Conservation (phyloP, 1,140 invertebrate species). For the Phymastichus coffea region DNA sequence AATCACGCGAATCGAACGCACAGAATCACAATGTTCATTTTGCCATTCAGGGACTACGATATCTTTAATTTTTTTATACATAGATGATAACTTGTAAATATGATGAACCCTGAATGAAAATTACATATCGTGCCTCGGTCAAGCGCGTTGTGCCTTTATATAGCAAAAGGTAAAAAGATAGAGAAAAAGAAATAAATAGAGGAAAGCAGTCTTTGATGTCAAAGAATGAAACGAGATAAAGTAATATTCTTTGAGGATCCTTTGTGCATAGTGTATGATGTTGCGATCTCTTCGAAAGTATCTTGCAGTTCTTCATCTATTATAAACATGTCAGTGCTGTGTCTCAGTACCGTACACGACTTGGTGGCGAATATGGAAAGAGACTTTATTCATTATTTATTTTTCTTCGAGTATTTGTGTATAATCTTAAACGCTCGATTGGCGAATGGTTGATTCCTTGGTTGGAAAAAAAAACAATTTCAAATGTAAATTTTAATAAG, state of each 20-base stretch:
- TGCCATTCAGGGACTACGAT: neutral
- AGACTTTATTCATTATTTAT: neutral
- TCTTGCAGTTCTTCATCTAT: slow-evolving; percentile 13
- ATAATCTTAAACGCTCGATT: slow-evolving; percentile 12
- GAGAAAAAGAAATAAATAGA: slow-evolving; percentile 2
- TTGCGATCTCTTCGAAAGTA: slow-evolving; percentile 24
- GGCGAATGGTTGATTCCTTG: neutral
- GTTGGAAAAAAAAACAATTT: neutral
- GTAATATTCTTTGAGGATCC: neutral
- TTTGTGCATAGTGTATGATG: slow-evolving; percentile 7
- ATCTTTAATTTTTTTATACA: slow-evolving; percentile 6
- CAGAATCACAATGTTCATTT: slow-evolving; percentile 1
- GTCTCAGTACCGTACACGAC: neutral
- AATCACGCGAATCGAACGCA: neutral
- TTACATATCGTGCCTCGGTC: slow-evolving; percentile 2
- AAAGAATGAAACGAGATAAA: neutral
- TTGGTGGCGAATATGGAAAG: neutral
- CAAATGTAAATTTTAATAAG: neutral
- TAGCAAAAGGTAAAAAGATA: neutral
- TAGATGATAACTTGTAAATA: slow-evolving; percentile 4
- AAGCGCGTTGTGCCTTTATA: neutral
- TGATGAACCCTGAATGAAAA: neutral
- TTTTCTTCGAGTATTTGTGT: neutral
- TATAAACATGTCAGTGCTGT: neutral
- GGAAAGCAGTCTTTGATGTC: slow-evolving; percentile 5